Evolutionary conservation across 2,113 vertebrate genomes (phyloP), one percentile per base, ranked within the genome.

Genomic region (Nothoprocta pentlandii): DNA sequence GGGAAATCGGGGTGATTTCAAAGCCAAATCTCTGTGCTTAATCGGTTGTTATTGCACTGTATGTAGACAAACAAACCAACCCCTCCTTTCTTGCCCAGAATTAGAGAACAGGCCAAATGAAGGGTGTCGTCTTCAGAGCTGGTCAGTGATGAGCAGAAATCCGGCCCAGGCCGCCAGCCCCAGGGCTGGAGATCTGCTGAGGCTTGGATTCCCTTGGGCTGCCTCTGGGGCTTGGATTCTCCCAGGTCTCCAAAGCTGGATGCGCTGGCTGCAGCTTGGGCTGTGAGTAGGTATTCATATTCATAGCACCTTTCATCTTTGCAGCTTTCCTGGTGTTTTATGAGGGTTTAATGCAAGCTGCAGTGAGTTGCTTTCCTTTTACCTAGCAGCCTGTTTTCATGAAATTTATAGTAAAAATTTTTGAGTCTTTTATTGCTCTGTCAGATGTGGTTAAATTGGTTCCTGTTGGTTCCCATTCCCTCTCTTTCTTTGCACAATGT

Each of bases 381-480:
- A 85, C 90, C 90, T 42, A 87, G 83, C 86, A 84, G 70, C 39
- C 82, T 76, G 66, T 75, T 94, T 44, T 88, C 64, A 75, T 41
- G 53, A 79, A 92, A 91, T 2, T 2, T 58, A 79, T 13, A 89
- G 62, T 89, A 93, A 77, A 81, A 25, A 1, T 87, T 93, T 95
- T 89, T 30, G 78, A 90, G 83, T 34, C 53, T 79, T 92, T 79
- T 89, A 70, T 68, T 76, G 32, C 47, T 79, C 66, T 89, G 58
- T 89, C 74, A 92, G 92, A 94, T 96, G 89, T 93, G 92, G 95
- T 93, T 92, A 91, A 93, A 84, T 44, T 79, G 86, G 83, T 62
- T 92, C 64, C 89, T 73, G 58, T 78, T 94, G 51, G 83, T 87
- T 90, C 66, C 90, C 56, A 19, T 39, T 92, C 77, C 58, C 34